Base-by-base conservation (phyloP, 2,797 vertebrate species). In the Rhynchonycteris naso region DNA sequence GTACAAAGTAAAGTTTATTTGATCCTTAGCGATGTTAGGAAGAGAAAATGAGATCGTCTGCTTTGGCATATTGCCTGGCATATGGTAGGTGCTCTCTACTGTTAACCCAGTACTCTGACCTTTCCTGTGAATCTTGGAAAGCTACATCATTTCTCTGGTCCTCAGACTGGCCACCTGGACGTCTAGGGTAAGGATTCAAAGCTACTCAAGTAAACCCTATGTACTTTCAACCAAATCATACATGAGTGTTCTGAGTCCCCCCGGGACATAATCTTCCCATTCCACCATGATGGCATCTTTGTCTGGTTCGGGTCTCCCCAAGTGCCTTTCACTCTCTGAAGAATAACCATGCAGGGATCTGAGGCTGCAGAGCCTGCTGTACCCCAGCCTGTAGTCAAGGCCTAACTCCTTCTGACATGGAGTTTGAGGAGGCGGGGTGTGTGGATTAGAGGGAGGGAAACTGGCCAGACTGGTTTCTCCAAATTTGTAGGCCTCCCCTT, bases 381-480 rank as follows among this genome's bases (percentile, higher is more conserved):
- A 30, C 65, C 69, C 58, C 80, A 96, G 47, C 22, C 72, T 71
- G 15, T 35, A 22, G 11, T 80, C 61, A 58, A 10, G 83, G 43
- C 43, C 24, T 69, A 69, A 71, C 38, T 43, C 35, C 69, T 74
- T 8, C 83, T 16, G 18, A 28, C 52, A 24, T 65, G n/a, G 26
- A 65, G 15, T 26, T 43, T 26, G 1, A 43, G 56, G n/a, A 38
- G 56, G 4, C 4, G 14, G n/a, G 21, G 30, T 78, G 38, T n/a
- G 5, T 28, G 10, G 82, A 74, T 2, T 33, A 9, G 22, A 18
- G 16, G 7, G 11, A 21, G 12, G 18, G 54, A 54, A 58, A 93
- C 81, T 74, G 30, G 59, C 30, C 68, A 87, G 75, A 90, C 91
- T 83, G 69, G 88, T 94, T 96, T 88, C 69, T 94, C 33, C 56